Base-by-base conservation (phyloP, 2,888 invertebrate species). In the Pseudococcus viburni region DNA sequence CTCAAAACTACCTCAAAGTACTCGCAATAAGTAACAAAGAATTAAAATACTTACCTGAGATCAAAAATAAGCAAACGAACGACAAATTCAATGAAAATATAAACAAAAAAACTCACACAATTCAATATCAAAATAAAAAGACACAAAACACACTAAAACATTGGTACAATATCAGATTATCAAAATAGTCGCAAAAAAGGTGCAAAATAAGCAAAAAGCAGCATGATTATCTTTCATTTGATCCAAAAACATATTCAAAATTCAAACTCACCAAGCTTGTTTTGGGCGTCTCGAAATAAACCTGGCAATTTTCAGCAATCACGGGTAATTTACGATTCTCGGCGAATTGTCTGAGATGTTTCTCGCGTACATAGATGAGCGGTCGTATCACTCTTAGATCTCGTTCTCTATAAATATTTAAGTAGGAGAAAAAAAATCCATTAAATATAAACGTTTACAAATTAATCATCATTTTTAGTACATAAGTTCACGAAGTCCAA, bases 331-430 rank as follows among this genome's bases (percentile, higher is more conserved):
- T 94, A 90, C 95, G 94, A 90, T 94, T 94, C 90, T 95, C 95
- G 17, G 95, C 94, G 92, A 96, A 97, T 88, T 95, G 94, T 22
- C 94, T 93, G 48, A 97, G 92, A 7, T 95, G 93, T 90, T 94
- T 94, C 90, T 96, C 96, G 64, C 97, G 93, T 15, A 97, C 96
- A 92, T 96, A 96, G 15, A 97, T 95, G 91, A 97, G 95, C 22
- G 98, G 97, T 85, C 97, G 93, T 89, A 97, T 95, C 39, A 98
- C 95, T 89, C 97, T 94, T 86, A 98, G 92, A 91, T 96, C 95
- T 90, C 95, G 94, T 89, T 96, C 96, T 90, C 96, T 96, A 92
- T 2, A 92, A 92, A 42, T 42, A 83, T 42, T 42, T 12, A 83
- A 42, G 42, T 42, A 42, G 42, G 26, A 33, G n/a, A 33, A 42